Evolutionary conservation across 2,797 vertebrate species (phyloP).

Genomic region (Arnoldichthys spilopterus): DNA sequence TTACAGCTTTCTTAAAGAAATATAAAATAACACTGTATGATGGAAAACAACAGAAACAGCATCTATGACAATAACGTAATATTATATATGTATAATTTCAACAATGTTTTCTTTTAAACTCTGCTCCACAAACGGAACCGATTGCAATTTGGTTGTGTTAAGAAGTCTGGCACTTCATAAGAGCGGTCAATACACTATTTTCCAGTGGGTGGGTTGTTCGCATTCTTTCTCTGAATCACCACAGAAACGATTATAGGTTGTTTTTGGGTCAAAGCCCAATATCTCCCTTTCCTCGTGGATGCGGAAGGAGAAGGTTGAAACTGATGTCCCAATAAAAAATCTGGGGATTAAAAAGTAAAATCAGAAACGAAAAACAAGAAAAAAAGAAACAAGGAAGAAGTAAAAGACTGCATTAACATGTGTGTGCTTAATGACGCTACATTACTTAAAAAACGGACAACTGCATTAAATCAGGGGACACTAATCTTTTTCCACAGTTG

Average conservation of each 20-base stretch:
- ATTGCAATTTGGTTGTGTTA: no score
- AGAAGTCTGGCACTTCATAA: background rate
- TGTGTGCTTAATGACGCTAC: background rate
- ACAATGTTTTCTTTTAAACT: background rate
- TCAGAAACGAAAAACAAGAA: background rate
- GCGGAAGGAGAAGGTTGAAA: conserved; percentile 97
- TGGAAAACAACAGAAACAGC: background rate
- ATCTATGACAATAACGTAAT: no score
- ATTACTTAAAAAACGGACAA: background rate
- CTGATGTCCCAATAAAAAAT: conserved; percentile 93
- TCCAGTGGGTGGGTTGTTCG: conserved; percentile 98
- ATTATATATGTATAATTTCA: no score
- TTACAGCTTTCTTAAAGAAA: background rate
- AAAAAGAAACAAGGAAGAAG: background rate
- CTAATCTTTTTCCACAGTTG: background rate
- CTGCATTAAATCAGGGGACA: background rate
- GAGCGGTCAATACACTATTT: conserved; percentile 83
- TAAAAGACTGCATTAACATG: background rate
- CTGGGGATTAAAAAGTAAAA: conserved; percentile 68
- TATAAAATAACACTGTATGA: background rate
- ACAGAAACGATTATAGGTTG: conserved; percentile 95
- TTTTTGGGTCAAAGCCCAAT: conserved; percentile 91
- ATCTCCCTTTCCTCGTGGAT: conserved; percentile 97
- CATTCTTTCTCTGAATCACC: conserved; percentile 89
- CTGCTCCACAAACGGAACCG: background rate